Percentiles rank a stretch among this genome's conserved stretches.
phyloP scores from a whole-genome alignment of 2,888 invertebrate species.

The Busseola fusca region DNA sequence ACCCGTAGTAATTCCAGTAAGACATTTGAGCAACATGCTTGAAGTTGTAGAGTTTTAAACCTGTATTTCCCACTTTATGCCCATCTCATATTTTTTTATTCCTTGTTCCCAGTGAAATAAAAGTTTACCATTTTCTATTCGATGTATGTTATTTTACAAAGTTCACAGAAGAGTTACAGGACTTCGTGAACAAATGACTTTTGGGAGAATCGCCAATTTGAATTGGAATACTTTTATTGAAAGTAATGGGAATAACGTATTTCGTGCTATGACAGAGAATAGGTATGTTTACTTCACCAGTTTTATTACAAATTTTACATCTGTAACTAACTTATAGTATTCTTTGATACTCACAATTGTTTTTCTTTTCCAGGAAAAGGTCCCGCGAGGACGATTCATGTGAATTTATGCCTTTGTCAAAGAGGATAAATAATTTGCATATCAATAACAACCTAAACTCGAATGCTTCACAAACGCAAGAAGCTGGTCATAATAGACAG shows the following conservation, averaged over 20 bases:
- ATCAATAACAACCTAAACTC: constrained; percentile 90
- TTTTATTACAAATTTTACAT: background rate
- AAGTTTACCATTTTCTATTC: constrained; percentile 40
- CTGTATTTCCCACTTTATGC: constrained; percentile 16
- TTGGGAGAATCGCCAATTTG: constrained; percentile 71
- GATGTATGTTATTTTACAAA: constrained; percentile 18
- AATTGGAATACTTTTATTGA: constrained; percentile 76
- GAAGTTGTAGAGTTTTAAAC: constrained; percentile 11
- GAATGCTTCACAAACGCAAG: constrained; percentile 70
- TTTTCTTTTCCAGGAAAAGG: constrained; percentile 91
- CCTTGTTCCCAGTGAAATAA: constrained; percentile 42
- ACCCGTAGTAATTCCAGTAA: constrained; percentile 10
- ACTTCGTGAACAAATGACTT: constrained; percentile 77
- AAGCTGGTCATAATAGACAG: constrained; percentile 79
- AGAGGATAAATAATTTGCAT: constrained; percentile 96
- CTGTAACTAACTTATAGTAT: background rate
- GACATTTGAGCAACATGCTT: constrained; percentile 29
- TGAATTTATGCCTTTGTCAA: constrained; percentile 96
- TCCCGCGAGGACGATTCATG: constrained; percentile 92
- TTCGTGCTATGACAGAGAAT: constrained; percentile 85
- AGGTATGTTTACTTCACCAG: constrained; percentile 71
- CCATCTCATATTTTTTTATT: constrained; percentile 26
- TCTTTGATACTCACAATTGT: constrained; percentile 1
- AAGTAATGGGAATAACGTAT: constrained; percentile 78
- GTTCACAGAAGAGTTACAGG: constrained; percentile 25